These are phyloP conservation scores for Erpornis zantholeuca DNA, from an alignment of 2,113 vertebrate species.

Conservation along the genomic window DNA sequence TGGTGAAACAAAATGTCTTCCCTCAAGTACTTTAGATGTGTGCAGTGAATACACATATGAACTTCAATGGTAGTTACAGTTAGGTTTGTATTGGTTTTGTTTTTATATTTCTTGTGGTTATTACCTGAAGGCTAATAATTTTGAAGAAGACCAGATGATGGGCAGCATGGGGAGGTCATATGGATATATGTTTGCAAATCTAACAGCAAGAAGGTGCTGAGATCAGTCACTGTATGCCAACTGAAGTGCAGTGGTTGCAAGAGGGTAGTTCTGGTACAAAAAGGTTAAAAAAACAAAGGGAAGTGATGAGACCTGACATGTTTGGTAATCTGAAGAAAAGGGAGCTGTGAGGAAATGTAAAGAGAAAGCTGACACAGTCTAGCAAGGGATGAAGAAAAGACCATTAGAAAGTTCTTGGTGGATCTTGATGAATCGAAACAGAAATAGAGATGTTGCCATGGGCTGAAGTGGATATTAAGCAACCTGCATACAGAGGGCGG, in stretches of 20 bases:
- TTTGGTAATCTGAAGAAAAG: not conserved
- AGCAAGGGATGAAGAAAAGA: not conserved
- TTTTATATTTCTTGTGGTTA: not conserved
- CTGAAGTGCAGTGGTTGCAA: not conserved
- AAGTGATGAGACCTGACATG: fast-evolving
- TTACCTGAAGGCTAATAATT: not conserved
- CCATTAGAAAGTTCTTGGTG: not conserved
- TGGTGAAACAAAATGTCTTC: not conserved
- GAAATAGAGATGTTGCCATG: not conserved
- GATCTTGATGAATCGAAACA: not conserved
- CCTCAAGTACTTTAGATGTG: not conserved
- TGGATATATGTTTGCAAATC: not conserved
- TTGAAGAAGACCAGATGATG: not conserved
- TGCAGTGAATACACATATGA: not conserved
- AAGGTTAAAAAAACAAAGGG: not conserved
- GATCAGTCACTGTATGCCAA: not conserved
- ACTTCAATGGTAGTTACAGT: not conserved
- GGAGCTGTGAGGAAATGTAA: not conserved
- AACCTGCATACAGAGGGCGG: not conserved
- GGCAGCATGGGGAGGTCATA: not conserved
- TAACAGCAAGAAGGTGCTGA: not conserved
- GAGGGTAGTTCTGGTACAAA: not conserved
- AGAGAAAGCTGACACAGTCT: not conserved
- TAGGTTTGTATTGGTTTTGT: not conserved
- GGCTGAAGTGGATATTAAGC: not conserved